Base-by-base conservation (phyloP, 2,888 invertebrate species). In the Zhuqinia jingwanae region DNA sequence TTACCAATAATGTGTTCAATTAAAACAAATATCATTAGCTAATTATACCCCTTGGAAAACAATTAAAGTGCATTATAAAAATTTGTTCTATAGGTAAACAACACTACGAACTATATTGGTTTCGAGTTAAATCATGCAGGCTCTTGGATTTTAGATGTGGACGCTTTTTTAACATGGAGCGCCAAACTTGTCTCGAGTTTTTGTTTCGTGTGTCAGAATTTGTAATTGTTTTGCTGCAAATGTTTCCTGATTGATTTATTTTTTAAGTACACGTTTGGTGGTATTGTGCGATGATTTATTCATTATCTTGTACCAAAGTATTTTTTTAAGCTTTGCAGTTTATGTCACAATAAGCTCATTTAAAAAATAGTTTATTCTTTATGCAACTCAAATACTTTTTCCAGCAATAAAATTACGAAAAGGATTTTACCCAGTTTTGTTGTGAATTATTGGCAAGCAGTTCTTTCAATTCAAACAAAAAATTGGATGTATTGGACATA, bases 41-140 rank as follows among this genome's bases (percentile, higher is more conserved):
- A 42, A 8, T 42, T 42, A 5, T 8, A 42, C 11, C 11, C 11
- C 6, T 8, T 42, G 11, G 42, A 11, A 42, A 42, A 11, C 5
- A 42, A 8, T n/a, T n/a, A n/a, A n/a, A 27, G 15, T 27, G 15
- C 5, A 13, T 20, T 56, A 56, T 56, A 5, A 17, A 2, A 20
- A 20, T 13, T n/a, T n/a, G n/a, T n/a, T n/a, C n/a, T 25, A 2
- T 25, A 68, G 88, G 88, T 10, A 89, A 89, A 47, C 80, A 89
- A 20, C 73, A 85, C 25, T 89, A 89, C 47, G 88, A 89, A 22
- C 58, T 85, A 22, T 89, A 89, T 30, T 89, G 88, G 88, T 89
- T 84, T 36, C 68, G 78, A 45, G 87, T 89, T 5, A 87, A 89
- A 27, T 84, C 84, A 27, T 87, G 87, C 50, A 22, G 85, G 17